phyloP scores from a whole-genome alignment of 2,113 vertebrate species.

The Oncorhynchus tshawytscha region DNA sequence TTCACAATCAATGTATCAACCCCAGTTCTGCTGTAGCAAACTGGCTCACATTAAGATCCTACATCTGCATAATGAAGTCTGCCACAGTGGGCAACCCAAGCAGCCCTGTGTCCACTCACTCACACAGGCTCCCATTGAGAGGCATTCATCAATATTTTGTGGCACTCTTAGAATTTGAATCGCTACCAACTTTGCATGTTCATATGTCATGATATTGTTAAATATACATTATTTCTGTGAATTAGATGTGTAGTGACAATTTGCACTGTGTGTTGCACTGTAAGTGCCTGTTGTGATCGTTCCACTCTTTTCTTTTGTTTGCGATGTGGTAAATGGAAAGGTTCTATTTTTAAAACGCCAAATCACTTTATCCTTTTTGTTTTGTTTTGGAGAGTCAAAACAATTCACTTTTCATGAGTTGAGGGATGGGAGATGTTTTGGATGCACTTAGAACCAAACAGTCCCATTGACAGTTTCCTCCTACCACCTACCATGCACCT shows the following conservation, averaged over 20 bases:
- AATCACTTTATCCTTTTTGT: not conserved
- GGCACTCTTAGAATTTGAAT: constrained; percentile 20
- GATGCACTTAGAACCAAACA: constrained; percentile 5
- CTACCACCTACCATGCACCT: not conserved
- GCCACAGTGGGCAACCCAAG: not conserved
- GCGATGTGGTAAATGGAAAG: too few relatives aligned
- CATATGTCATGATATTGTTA: not conserved
- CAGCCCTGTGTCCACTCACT: not conserved
- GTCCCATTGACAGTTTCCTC: constrained; percentile 18
- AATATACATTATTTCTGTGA: constrained; percentile 13
- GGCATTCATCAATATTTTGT: constrained; percentile 25
- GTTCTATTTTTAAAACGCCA: too few relatives aligned
- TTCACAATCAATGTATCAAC: too few relatives aligned
- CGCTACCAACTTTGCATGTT: not conserved
- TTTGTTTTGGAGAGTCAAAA: not conserved
- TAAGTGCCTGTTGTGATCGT: too few relatives aligned
- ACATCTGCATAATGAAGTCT: too few relatives aligned
- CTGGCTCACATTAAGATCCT: too few relatives aligned
- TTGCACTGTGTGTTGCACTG: too few relatives aligned
- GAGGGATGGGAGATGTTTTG: not conserved
- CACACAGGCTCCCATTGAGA: not conserved
- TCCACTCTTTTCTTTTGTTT: too few relatives aligned
- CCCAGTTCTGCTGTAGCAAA: too few relatives aligned
- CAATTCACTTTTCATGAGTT: too few relatives aligned
- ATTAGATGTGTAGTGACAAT: not conserved